Conservation (phyloP, 2,113 vertebrate genomes). For the Salminus brasiliensis region DNA sequence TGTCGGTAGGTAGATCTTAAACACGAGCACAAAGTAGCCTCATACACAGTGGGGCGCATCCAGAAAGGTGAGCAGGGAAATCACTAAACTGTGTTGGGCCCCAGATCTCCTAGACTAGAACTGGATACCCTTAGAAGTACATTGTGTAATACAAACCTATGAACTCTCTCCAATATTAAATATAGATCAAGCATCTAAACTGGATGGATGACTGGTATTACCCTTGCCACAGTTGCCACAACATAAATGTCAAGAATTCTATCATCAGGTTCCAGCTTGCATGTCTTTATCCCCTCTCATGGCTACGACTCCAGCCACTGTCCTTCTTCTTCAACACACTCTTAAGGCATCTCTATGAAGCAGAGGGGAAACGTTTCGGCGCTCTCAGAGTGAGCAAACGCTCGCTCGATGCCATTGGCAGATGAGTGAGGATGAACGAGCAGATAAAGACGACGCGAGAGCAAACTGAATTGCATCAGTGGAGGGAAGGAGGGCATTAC, state of each 20-base stretch:
- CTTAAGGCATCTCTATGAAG: conserved; percentile 19
- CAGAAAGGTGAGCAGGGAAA: too few relatives aligned
- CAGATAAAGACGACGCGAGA: conserved; percentile 44
- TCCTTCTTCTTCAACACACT: conserved; percentile 28
- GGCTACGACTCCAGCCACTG: conserved; percentile 24
- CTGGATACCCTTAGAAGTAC: background rate
- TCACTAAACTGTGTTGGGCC: too few relatives aligned
- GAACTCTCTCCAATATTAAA: background rate
- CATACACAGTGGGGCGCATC: too few relatives aligned
- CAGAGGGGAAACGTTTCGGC: background rate
- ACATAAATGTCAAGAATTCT: background rate
- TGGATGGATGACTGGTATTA: background rate
- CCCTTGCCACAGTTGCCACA: background rate
- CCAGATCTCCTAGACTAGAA: background rate
- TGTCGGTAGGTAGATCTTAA: too few relatives aligned
- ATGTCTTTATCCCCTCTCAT: conserved; percentile 1
- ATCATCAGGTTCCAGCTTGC: background rate
- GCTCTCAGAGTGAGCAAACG: conserved; percentile 4
- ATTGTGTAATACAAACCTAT: background rate
- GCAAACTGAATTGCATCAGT: conserved; percentile 53
- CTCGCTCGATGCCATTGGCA: conserved; percentile 29
- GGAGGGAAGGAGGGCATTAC: conserved; percentile 39
- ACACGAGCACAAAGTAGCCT: too few relatives aligned
- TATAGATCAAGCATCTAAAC: background rate
- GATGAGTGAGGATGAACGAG: conserved; percentile 41